Base-by-base conservation (phyloP, 2,797 vertebrate genomes). In the Leptoclinus maculatus region DNA sequence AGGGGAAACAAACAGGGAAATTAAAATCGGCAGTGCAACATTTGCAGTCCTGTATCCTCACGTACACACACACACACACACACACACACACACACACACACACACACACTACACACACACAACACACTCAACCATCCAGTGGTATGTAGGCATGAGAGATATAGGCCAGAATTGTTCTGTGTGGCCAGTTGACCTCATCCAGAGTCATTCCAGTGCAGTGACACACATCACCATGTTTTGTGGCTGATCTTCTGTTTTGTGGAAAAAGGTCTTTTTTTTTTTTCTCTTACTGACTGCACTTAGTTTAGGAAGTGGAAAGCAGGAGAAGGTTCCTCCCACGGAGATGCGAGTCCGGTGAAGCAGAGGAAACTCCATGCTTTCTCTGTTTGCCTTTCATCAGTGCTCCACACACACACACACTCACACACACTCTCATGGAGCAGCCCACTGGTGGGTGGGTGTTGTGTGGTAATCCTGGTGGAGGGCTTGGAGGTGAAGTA, bases 1-100 rank as follows among this genome's bases (percentile, higher is more conserved):
- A 54, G 80, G 84, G 73, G 75, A 85, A 85, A 91, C 85, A 94
- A 95, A 95, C 94, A 95, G 94, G 94, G 95, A 95, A 95, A 95
- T 95, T 88, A 93, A 86, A 83, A 91, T 79, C 85, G 88, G 34
- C 90, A 82, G 82, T 81, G 86, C 88, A 91, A 71, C 87, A 87
- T 84, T 87, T 91, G 88, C 88, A 87, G 84, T 83, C 76, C 80
- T 83, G 76, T 91, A 21, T 87, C 73, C 85, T 77, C 54, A 34
- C 13, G 39, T 83, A 59, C 51, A 53, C 34, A 36, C 36, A 67
- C 36, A 41, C 53, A 63, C 47, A 59, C 51, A 71, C 69, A 69
- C 47, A 53, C 27, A 70, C 62, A 57, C 36, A 58, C 57, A 47
- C 63, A 59, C 51, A 53, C 34, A 36, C 36, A 67, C 36, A 41